Conservation (phyloP, 2,113 vertebrate genomes). For the Tylochromis polylepis region DNA sequence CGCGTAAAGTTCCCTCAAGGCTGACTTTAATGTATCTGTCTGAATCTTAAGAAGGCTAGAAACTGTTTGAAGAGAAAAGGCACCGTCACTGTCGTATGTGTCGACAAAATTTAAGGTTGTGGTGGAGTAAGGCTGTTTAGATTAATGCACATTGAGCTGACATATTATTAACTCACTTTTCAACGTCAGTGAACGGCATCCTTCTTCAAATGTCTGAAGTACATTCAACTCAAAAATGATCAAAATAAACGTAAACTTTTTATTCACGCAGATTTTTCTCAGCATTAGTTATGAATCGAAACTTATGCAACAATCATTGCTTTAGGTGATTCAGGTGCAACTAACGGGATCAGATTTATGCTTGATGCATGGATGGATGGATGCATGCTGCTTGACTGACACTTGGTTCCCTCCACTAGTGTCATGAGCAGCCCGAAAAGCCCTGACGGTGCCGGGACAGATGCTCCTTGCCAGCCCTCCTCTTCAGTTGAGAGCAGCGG, state of each 20-base stretch:
- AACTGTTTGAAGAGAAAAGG: not conserved
- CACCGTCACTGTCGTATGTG: not conserved
- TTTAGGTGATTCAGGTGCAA: not conserved
- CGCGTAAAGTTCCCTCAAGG: not conserved
- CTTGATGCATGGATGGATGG: not conserved
- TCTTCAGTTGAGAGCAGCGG: constrained; percentile 10
- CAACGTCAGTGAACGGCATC: not conserved
- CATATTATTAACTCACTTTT: not conserved
- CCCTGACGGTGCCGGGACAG: not conserved
- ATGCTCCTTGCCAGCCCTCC: not conserved
- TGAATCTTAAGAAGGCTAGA: not conserved
- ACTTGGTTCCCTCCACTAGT: not conserved
- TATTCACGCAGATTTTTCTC: not conserved
- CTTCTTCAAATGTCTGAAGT: not conserved
- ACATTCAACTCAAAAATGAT: not conserved
- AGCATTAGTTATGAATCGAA: not conserved
- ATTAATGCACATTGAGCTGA: not conserved
- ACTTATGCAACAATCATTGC: not conserved
- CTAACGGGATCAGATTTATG: not conserved
- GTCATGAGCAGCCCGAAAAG: constrained; percentile 32
- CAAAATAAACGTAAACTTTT: not conserved
- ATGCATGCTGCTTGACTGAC: not conserved
- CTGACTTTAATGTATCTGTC: not conserved
- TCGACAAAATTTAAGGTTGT: not conserved
- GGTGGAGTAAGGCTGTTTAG: not conserved